Percentiles rank a stretch among this genome's conserved stretches.
Evolutionary conservation across 2,113 vertebrate genomes (phyloP).

Genomic region (Hemiscyllium ocellatum): DNA sequence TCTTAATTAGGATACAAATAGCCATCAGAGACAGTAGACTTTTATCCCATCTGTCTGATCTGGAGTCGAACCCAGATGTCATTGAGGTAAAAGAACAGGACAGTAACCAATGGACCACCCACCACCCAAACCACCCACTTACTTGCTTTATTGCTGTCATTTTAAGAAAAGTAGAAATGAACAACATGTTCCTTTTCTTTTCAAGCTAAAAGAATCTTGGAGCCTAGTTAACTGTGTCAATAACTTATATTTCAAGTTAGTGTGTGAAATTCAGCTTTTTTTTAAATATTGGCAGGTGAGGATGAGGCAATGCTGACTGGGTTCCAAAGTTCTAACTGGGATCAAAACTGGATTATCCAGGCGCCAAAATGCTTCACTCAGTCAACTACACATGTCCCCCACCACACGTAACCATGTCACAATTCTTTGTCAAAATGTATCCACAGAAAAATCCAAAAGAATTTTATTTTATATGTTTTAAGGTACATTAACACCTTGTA

Average conservation of each 20-base stretch:
- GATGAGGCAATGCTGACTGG: neutral
- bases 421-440: neutral
- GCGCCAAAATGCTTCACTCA: neutral
- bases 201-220: neutral
- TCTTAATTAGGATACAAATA: slow-evolving; percentile 34
- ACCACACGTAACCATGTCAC: no score
- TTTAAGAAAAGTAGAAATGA: slow-evolving; percentile 30
- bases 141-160: neutral
- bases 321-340: neutral
- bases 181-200: slow-evolving; percentile 29
- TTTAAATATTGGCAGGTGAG: neutral
- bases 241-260: neutral
- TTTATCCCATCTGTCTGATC: slow-evolving; percentile 35
- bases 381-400: neutral
- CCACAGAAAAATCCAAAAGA: neutral
- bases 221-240: neutral
- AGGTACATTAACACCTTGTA: neutral
- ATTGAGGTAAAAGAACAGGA: slow-evolving; percentile 31
- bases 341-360: neutral
- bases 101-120: slow-evolving; percentile 27
- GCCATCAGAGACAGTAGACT: slow-evolving; percentile 23
- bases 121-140: slow-evolving; percentile 26
- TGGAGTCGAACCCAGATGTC: slow-evolving; percentile 32
- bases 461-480: neutral
- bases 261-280: neutral